phyloP scores from a whole-genome alignment of 2,113 vertebrate genomes.

The Ciconia maguari region DNA sequence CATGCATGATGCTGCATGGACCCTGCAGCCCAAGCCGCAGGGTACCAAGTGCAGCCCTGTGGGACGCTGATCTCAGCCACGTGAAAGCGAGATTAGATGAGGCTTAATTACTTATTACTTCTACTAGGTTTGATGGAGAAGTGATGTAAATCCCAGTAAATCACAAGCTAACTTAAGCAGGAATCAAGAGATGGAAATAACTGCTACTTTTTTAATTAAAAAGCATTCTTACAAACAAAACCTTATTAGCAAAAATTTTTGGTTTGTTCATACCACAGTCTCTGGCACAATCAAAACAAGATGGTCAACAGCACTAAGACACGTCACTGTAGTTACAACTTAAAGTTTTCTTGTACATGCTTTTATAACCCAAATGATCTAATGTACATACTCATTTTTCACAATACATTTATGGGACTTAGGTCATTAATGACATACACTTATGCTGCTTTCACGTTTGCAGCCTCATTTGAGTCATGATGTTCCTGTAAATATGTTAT shows the following conservation, averaged over 20 bases:
- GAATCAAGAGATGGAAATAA: not conserved
- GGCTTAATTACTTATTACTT: not conserved
- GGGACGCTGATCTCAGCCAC: not conserved
- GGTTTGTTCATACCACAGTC: not conserved
- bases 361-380: not conserved
- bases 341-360: not conserved
- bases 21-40: not conserved
- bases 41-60: not conserved
- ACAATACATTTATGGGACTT: not conserved
- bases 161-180: not conserved
- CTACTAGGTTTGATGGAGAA: not conserved
- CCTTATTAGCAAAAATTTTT: not conserved
- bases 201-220: not conserved
- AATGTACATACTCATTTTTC: not conserved
- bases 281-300: not conserved
- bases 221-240: not conserved
- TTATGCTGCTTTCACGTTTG: not conserved
- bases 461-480: not conserved
- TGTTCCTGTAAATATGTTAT: slow-evolving; percentile 3
- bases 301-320: not conserved
- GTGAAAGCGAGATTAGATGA: not conserved
- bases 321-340: not conserved
- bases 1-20: fast-evolving
- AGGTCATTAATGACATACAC: not conserved
- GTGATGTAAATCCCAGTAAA: not conserved